A percentile compares a stretch with the other conserved stretches of the same genome.
phyloP scores from a whole-genome alignment of 2,888 invertebrate genomes.

The Limnephilus lunatus region DNA sequence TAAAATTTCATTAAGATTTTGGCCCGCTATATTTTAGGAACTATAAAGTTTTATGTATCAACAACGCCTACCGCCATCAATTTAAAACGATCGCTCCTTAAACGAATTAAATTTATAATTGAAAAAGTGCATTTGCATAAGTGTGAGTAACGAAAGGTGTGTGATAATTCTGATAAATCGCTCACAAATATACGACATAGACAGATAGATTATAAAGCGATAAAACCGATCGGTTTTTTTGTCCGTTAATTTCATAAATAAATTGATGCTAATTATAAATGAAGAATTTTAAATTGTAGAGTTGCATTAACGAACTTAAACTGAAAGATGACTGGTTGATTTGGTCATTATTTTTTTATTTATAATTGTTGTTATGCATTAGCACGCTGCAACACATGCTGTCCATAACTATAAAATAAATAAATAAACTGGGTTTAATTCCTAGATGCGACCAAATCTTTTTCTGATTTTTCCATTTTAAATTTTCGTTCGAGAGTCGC shows the following conservation, averaged over 20 bases:
- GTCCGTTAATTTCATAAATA: background rate
- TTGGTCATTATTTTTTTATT: too few relatives aligned
- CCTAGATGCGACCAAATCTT: too few relatives aligned
- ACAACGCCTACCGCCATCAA: conserved; percentile 32
- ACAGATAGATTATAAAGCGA: background rate
- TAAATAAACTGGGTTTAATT: too few relatives aligned
- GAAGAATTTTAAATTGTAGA: background rate
- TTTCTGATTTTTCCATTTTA: too few relatives aligned
- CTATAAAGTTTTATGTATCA: conserved; percentile 39
- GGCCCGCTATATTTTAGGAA: conserved; percentile 7
- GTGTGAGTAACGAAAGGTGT: background rate
- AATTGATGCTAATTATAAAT: background rate
- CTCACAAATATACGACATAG: background rate
- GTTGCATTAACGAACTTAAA: background rate
- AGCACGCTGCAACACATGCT: too few relatives aligned
- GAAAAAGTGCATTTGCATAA: conserved; percentile 55
- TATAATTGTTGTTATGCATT: too few relatives aligned
- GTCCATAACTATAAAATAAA: too few relatives aligned
- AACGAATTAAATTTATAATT: conserved; percentile 34
- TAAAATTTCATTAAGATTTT: conserved; percentile 43
- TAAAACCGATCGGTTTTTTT: background rate
- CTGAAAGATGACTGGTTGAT: background rate
- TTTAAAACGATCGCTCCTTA: conserved; percentile 35
- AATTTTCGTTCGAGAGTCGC: too few relatives aligned
- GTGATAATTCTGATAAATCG: conserved; percentile 11